phyloP scores from a whole-genome alignment of 2,797 vertebrate species.

The Craterocephalus amniculus region DNA sequence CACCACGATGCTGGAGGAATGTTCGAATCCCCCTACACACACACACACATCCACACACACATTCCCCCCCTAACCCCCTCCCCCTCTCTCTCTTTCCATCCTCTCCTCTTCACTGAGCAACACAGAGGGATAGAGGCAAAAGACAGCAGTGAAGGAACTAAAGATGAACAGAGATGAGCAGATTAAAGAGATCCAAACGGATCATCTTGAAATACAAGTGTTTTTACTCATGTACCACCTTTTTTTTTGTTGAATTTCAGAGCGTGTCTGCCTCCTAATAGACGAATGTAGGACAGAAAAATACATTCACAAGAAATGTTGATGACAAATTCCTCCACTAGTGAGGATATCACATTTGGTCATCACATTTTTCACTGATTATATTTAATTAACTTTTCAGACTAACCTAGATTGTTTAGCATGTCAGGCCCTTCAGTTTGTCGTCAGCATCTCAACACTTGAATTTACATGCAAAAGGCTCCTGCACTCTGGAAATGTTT shows the following conservation, averaged over 20 bases:
- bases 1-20: constrained; percentile 81
- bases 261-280: constrained; percentile 28
- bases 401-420: background rate
- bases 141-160: constrained; percentile 63
- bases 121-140: constrained; percentile 54
- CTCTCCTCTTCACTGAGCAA: constrained; percentile 82
- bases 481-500: background rate
- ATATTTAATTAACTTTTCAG: background rate
- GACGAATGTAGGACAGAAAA: constrained; percentile 14
- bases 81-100: constrained; percentile 52
- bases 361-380: background rate
- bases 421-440: background rate
- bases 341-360: background rate
- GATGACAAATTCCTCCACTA: background rate
- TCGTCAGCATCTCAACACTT: background rate
- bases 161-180: constrained; percentile 55
- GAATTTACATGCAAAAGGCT: background rate
- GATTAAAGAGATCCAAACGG: constrained; percentile 56
- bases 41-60: constrained; percentile 42
- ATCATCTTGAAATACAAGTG: constrained; percentile 46
- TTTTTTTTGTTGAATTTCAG: constrained; percentile 22
- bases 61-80: constrained; percentile 35
- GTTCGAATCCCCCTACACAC: constrained; percentile 77
- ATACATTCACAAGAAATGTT: constrained; percentile 16
- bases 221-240: constrained; percentile 11